phyloP scores from a whole-genome alignment of 1,140 invertebrate species.

The Meloidogyne hapla region DNA sequence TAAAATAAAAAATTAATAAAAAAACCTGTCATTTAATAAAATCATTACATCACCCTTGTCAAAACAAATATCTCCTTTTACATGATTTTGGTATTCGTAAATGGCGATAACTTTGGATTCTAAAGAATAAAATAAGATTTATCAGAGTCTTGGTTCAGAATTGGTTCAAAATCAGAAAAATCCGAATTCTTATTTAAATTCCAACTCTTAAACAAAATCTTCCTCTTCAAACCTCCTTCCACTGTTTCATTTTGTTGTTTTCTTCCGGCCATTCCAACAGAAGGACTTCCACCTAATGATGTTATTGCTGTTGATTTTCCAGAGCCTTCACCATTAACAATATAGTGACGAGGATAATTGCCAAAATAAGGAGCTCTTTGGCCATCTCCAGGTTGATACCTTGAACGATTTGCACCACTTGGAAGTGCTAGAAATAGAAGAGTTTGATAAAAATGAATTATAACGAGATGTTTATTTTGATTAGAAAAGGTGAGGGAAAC shows the following conservation, averaged over 20 bases:
- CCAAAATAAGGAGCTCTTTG: not conserved
- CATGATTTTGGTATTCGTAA: slow-evolving; percentile 52
- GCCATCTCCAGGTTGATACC: slow-evolving; percentile 14
- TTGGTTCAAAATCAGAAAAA: not conserved
- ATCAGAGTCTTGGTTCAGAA: not conserved
- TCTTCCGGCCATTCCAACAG: not conserved
- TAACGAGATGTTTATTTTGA: too few relatives aligned
- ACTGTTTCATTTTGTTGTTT: not conserved
- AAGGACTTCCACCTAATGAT: slow-evolving; percentile 6
- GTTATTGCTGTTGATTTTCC: slow-evolving; percentile 1
- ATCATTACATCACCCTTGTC: slow-evolving; percentile 66
- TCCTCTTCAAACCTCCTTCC: not conserved
- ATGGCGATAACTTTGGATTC: slow-evolving; percentile 45
- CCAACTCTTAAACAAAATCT: not conserved
- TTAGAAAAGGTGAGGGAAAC: too few relatives aligned
- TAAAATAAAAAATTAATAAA: slow-evolving; percentile 26
- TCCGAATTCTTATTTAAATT: not conserved
- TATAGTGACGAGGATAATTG: slow-evolving; percentile 20
- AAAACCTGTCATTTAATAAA: slow-evolving; percentile 71
- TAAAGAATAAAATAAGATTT: slow-evolving; percentile 7
- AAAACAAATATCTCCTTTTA: slow-evolving; percentile 50
- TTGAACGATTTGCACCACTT: not conserved
- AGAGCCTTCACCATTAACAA: not conserved
- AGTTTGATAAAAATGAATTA: too few relatives aligned
- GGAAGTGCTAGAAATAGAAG: not conserved